Conservation (phyloP, 2,113 vertebrate genomes). For the Brienomyrus longianalis region DNA sequence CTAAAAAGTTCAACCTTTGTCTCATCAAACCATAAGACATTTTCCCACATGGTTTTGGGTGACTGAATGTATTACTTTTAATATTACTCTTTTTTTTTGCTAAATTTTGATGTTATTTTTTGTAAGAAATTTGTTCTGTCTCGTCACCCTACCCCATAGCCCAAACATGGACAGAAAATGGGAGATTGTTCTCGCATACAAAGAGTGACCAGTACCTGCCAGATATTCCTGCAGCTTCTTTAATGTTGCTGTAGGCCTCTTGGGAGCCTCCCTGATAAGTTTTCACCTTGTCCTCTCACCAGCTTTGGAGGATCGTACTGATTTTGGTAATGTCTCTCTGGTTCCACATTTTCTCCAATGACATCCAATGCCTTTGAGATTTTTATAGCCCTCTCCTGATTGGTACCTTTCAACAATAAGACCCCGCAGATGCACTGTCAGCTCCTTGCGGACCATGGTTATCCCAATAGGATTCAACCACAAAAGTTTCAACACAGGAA, state of each 20-base stretch:
- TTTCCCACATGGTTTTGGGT: not conserved
- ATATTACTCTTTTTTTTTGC: not conserved
- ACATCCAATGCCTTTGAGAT: not conserved
- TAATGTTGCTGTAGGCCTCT: not conserved
- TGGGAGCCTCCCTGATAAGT: not conserved
- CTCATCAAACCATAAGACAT: not conserved
- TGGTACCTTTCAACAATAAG: not conserved
- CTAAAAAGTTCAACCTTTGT: not conserved
- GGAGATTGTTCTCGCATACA: not conserved
- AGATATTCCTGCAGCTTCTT: not conserved
- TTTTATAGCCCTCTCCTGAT: not conserved
- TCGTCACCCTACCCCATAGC: not conserved
- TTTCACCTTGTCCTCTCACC: not conserved
- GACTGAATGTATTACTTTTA: not conserved
- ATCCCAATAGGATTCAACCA: not conserved
- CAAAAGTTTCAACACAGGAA: not conserved
- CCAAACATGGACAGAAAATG: not conserved
- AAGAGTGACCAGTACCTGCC: not conserved
- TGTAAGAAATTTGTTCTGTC: not conserved
- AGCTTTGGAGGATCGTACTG: not conserved
- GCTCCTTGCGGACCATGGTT: not conserved
- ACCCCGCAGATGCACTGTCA: not conserved
- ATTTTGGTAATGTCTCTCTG: not conserved
- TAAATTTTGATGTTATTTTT: not conserved
- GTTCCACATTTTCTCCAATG: not conserved